Evolutionary conservation across 2,113 vertebrate species (phyloP).

Genomic region (Labrus mixtus): DNA sequence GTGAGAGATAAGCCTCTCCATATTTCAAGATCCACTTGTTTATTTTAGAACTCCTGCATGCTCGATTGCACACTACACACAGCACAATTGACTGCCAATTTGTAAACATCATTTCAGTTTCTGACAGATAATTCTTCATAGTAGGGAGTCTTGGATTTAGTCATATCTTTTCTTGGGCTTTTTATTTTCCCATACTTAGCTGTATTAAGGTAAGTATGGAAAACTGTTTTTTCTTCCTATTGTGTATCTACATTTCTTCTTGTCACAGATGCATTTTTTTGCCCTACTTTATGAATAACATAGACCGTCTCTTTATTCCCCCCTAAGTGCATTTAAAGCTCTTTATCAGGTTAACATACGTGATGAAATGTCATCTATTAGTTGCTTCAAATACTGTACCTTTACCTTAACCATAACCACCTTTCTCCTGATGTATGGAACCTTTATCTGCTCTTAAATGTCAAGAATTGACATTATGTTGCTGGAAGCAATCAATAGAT

Average conservation of each 20-base stretch:
- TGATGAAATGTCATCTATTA: conserved; percentile 26
- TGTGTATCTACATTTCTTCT: too few relatives aligned
- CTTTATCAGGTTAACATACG: conserved; percentile 29
- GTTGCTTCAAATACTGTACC: conserved; percentile 32
- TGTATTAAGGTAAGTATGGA: too few relatives aligned
- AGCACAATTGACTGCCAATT: conserved; percentile 50
- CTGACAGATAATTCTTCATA: conserved; percentile 25
- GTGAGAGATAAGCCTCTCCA: conserved; percentile 63
- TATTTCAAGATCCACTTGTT: conserved; percentile 74
- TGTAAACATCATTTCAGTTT: conserved; percentile 44
- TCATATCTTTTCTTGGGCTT: not conserved
- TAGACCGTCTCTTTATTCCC: not conserved
- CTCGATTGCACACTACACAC: conserved; percentile 51
- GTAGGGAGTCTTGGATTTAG: conserved; percentile 4
- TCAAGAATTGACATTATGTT: conserved; percentile 64
- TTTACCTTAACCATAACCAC: conserved; percentile 39
- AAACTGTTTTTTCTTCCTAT: too few relatives aligned
- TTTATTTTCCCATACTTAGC: not conserved
- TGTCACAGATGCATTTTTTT: not conserved
- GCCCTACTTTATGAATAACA: conserved; percentile 6
- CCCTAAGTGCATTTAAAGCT: conserved; percentile 24
- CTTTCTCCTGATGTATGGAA: conserved; percentile 39
- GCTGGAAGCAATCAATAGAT: conserved; percentile 56
- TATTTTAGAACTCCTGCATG: conserved; percentile 63
- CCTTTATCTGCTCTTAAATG: conserved; percentile 64